Percentiles rank a stretch among this genome's conserved stretches.
Evolutionary conservation across 2,113 vertebrate species (phyloP).

Genomic region (Nymphicus hollandicus): DNA sequence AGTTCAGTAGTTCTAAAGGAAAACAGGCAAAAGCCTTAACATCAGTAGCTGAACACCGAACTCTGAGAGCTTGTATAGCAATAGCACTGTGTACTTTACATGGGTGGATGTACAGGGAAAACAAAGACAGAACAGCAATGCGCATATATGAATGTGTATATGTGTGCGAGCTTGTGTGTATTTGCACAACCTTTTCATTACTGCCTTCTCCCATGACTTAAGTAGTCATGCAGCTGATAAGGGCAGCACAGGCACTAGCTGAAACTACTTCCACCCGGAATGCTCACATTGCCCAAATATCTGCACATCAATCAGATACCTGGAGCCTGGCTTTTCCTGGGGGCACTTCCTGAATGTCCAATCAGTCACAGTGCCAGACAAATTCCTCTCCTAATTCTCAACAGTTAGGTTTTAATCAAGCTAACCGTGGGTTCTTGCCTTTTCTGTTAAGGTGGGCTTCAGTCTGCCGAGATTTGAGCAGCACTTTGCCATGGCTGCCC

Average conservation of each 20-base stretch:
- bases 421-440: neutral
- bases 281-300: neutral
- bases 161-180: rapidly evolving
- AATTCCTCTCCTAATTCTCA: neutral
- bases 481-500: neutral
- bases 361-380: too few relatives aligned
- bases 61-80: neutral
- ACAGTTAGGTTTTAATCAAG: neutral
- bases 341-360: neutral
- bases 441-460: neutral
- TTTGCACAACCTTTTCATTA: neutral
- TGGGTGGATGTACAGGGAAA: neutral
- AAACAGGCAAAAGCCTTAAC: neutral
- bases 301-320: neutral
- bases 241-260: neutral
- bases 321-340: neutral
- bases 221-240: neutral
- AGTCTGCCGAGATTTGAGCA: neutral
- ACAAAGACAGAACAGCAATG: neutral
- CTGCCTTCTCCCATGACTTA: neutral
- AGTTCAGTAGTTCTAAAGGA: slow-evolving; percentile 49
- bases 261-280: neutral
- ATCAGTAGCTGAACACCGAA: rapidly evolving
- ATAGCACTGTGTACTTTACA: neutral
- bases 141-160: neutral